These are phyloP conservation scores for Synergus japonicus DNA, from an alignment of 2,888 invertebrate species.

Conservation along the genomic window DNA sequence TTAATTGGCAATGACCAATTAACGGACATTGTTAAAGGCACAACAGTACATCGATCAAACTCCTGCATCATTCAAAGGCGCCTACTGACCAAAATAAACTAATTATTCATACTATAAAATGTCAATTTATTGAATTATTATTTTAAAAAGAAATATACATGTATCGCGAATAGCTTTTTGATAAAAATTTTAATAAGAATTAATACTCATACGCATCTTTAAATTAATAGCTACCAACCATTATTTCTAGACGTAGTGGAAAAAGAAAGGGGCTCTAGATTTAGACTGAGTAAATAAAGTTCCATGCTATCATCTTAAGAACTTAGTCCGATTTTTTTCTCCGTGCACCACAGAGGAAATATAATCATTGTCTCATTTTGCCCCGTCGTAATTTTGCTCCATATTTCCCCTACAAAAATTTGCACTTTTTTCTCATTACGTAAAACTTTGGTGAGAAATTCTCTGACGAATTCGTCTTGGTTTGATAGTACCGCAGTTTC, in stretches of 20 bases:
- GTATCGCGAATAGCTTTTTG: too few relatives aligned
- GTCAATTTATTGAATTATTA: background rate
- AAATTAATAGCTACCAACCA: too few relatives aligned
- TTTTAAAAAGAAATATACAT: background rate
- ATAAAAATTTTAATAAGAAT: too few relatives aligned
- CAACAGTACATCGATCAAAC: constrained; percentile 40
- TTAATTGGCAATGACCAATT: constrained; percentile 47
- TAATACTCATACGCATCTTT: too few relatives aligned
- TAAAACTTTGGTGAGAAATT: background rate
- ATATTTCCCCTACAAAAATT: constrained; percentile 9
- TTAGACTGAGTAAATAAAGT: too few relatives aligned
- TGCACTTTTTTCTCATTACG: background rate
- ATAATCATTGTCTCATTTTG: too few relatives aligned
- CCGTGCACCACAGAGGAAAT: too few relatives aligned
- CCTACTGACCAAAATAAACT: background rate
- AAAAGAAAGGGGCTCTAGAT: too few relatives aligned
- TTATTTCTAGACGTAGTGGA: too few relatives aligned
- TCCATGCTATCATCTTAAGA: too few relatives aligned
- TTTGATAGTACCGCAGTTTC: constrained; percentile 24
- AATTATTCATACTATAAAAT: background rate
- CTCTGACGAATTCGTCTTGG: background rate
- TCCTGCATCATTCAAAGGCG: background rate
- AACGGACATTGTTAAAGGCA: constrained; percentile 41
- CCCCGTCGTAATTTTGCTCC: too few relatives aligned
- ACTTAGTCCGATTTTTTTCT: too few relatives aligned